Evolutionary conservation across 2,113 vertebrate species (phyloP).

Genomic region (Caranx melampygus): DNA sequence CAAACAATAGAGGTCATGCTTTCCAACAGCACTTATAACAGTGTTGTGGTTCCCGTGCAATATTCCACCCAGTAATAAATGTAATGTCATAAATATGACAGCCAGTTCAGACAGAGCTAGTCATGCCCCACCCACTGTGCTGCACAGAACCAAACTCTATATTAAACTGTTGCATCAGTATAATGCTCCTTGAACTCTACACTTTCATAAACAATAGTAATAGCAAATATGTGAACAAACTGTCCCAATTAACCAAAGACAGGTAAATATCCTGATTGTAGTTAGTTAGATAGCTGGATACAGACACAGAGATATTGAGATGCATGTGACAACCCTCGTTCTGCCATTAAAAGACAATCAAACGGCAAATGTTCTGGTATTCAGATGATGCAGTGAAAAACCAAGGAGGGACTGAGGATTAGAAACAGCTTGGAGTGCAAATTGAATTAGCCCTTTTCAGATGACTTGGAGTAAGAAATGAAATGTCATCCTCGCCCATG

Average conservation of each 20-base stretch:
- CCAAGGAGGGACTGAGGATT: conserved; percentile 67
- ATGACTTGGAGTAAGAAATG: conserved; percentile 80
- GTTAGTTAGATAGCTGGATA: not conserved
- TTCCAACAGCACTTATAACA: not conserved
- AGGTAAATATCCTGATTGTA: not conserved
- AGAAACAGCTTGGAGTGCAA: conserved; percentile 78
- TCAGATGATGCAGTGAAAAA: conserved; percentile 59
- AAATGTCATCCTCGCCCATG: conserved; percentile 81
- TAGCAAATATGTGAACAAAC: conserved; percentile 20
- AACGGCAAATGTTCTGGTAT: conserved; percentile 64
- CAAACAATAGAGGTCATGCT: too few relatives aligned
- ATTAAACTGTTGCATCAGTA: not conserved
- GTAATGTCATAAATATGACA: not conserved
- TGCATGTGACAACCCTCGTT: conserved; percentile 26
- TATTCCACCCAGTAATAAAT: not conserved
- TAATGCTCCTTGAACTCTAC: not conserved
- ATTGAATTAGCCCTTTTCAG: conserved; percentile 82
- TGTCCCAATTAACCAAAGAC: not conserved
- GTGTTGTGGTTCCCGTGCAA: not conserved
- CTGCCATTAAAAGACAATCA: conserved; percentile 63
- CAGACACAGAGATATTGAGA: conserved; percentile 9
- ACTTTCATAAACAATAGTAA: not conserved
- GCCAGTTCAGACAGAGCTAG: not conserved
- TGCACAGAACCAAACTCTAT: not conserved
- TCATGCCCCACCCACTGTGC: not conserved